Evolutionary conservation across 2,888 invertebrate species (phyloP).

Genomic region (Pyrochroa serraticornis): DNA sequence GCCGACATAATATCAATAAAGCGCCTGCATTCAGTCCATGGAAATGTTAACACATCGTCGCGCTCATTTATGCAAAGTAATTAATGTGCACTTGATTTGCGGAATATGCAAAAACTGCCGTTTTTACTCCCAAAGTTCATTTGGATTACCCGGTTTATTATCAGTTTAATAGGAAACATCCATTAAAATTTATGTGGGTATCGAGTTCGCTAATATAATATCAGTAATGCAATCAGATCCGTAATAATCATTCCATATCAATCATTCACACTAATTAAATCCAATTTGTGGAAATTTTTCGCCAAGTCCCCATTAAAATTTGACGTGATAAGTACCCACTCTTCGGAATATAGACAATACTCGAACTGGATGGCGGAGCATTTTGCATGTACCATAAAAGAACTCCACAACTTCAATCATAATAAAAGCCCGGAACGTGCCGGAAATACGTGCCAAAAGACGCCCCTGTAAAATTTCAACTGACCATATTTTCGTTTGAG

Average conservation of each 20-base stretch:
- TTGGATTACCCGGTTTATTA: constrained; percentile 39
- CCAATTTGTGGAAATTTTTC: too few relatives aligned
- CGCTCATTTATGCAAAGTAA: constrained; percentile 34
- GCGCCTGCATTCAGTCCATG: constrained; percentile 33
- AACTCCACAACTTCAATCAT: too few relatives aligned
- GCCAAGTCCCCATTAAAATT: background rate
- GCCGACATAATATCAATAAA: constrained; percentile 38
- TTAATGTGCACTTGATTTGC: constrained; percentile 32
- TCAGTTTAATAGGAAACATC: constrained; percentile 34
- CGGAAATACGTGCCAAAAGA: too few relatives aligned
- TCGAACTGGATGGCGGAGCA: too few relatives aligned
- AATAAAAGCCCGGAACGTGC: too few relatives aligned
- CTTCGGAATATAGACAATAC: too few relatives aligned
- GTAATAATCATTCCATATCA: constrained; percentile 2
- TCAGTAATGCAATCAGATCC: constrained; percentile 14
- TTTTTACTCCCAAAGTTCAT: constrained; percentile 32
- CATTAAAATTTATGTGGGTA: constrained; percentile 39
- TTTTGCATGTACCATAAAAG: too few relatives aligned
- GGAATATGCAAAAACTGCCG: constrained; percentile 28
- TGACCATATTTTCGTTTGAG: too few relatives aligned
- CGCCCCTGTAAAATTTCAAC: too few relatives aligned
- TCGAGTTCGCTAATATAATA: constrained; percentile 33
- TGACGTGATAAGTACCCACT: background rate
- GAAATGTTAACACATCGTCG: constrained; percentile 31
- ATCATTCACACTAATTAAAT: too few relatives aligned